Percentiles rank a stretch among this genome's conserved stretches.
Conservation (phyloP, 2,797 vertebrate genomes). For the Pangasius larnaudii region DNA sequence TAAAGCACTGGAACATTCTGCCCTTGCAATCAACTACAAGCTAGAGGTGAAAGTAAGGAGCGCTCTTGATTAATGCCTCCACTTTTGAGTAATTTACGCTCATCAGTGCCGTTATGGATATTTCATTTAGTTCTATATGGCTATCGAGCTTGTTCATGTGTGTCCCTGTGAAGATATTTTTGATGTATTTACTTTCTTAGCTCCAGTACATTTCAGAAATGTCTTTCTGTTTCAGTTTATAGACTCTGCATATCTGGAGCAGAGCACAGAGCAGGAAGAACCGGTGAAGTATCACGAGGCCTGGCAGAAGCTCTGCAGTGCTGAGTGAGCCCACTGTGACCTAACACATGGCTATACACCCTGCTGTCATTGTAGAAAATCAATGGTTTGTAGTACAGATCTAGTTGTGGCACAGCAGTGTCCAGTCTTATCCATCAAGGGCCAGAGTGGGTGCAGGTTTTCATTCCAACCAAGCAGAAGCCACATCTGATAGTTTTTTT, state of each 20-base stretch:
- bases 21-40: slow-evolving; percentile 93
- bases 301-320: slow-evolving; percentile 94
- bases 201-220: slow-evolving; percentile 2
- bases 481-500: not conserved
- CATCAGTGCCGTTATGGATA: not conserved
- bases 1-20: slow-evolving; percentile 94
- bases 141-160: not conserved
- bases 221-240: slow-evolving; percentile 80
- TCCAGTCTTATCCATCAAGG: not conserved
- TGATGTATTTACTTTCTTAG: not conserved
- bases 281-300: slow-evolving; percentile 94
- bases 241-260: slow-evolving; percentile 91
- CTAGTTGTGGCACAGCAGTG: not conserved
- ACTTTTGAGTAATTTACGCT: not conserved
- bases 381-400: not conserved
- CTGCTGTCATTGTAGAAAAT: not conserved
- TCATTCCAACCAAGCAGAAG: not conserved
- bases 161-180: not conserved
- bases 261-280: slow-evolving; percentile 80
- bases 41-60: slow-evolving; percentile 89
- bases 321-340: slow-evolving; percentile 75
- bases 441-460: not conserved
- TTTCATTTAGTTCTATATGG: not conserved
- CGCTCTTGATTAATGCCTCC: not conserved
- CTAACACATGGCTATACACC: slow-evolving; percentile 10